phyloP scores from a whole-genome alignment of 1,140 invertebrate species.

The Drosophila repletoides region DNA sequence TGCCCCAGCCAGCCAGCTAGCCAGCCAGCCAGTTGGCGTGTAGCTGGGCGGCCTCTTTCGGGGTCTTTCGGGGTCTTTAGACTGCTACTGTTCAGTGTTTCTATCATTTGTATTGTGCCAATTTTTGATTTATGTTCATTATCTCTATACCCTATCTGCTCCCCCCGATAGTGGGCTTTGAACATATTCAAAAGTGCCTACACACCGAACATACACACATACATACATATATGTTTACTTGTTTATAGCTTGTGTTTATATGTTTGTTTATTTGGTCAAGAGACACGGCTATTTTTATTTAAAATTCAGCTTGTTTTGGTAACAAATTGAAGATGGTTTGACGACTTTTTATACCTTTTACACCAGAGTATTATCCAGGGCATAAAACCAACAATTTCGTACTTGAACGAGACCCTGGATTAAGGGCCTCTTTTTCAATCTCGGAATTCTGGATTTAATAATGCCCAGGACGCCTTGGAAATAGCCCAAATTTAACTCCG shows the following conservation, averaged over 20 bases:
- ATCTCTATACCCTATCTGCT: conserved; percentile 8
- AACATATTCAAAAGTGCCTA: conserved; percentile 2
- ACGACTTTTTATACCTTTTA: no score
- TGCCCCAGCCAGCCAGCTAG: conserved; percentile 19
- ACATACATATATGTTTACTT: not conserved
- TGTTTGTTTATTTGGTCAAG: not conserved
- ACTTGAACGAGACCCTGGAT: no score
- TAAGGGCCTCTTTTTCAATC: no score
- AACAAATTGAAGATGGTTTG: no score
- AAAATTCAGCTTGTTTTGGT: not conserved
- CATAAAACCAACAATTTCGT: no score
- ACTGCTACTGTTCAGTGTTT: conserved; percentile 35
- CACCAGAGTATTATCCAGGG: no score
- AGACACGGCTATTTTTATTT: not conserved
- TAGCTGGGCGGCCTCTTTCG: conserved; percentile 8
- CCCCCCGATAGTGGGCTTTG: not conserved
- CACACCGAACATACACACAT: not conserved
- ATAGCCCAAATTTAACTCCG: no score
- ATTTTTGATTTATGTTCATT: conserved; percentile 25
- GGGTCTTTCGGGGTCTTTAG: no score
- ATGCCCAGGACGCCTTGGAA: no score
- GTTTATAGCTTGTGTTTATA: not conserved
- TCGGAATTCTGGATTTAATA: no score
- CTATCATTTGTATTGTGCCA: conserved; percentile 23
- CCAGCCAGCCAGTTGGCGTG: no score